Evolutionary conservation across 2,113 vertebrate species (phyloP).

Genomic region (Dolichotis patagonum): DNA sequence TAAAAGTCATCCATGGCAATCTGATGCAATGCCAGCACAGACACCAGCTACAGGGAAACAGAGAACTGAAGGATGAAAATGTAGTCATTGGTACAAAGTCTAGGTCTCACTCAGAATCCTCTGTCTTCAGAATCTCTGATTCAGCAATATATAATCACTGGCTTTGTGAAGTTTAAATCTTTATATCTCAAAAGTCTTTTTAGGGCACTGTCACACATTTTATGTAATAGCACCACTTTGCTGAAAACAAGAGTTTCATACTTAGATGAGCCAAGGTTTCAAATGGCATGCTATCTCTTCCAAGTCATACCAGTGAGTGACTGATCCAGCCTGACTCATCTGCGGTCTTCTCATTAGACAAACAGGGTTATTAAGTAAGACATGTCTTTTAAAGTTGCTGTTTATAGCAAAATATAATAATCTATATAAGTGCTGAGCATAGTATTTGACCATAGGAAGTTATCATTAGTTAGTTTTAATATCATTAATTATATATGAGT

Average conservation of each 20-base stretch:
- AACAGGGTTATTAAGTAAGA: neutral
- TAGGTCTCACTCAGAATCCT: neutral
- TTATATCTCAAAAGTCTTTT: neutral
- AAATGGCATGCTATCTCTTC: neutral
- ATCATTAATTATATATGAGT: neutral
- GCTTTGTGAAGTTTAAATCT: neutral
- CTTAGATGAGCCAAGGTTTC: neutral
- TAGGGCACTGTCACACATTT: neutral
- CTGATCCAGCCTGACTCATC: neutral
- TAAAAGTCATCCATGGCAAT: neutral
- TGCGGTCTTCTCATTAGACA: neutral
- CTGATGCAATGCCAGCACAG: neutral
- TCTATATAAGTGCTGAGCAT: neutral
- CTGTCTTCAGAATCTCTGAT: neutral
- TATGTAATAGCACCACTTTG: neutral
- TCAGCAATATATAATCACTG: neutral
- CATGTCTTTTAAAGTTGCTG: neutral
- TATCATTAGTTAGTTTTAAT: neutral
- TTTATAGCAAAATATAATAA: neutral
- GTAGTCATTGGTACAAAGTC: slow-evolving; percentile 1
- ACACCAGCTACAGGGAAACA: neutral
- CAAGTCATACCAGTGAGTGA: neutral
- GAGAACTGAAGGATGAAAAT: neutral
- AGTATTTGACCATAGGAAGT: neutral
- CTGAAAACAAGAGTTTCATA: neutral